Base-by-base conservation (phyloP, 2,113 vertebrate species). In the Perca fluviatilis region DNA sequence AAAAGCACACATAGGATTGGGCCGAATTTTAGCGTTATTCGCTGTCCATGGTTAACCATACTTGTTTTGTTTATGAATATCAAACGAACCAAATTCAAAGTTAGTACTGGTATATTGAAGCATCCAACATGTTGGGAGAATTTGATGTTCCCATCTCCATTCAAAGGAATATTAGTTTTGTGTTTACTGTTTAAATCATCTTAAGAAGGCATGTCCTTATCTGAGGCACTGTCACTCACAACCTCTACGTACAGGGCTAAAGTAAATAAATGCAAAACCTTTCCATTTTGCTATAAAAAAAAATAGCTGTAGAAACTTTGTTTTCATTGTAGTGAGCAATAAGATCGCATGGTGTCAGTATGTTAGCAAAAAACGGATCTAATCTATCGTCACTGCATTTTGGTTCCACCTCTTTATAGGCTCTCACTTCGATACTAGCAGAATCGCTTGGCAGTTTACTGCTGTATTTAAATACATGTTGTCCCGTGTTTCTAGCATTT, bases 271-370 rank as follows among this genome's bases (percentile, higher is more conserved):
- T 3, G 49, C 19, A 0, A 33, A n/a, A 30, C 3, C 6, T 5
- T 23, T 1, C 1, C 1, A 23, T 1, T 51, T 1, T 40, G 8
- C 9, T 46, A 14, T 12, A 21, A 33, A n/a, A 33, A 11, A 47
- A 10, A 10, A 27, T 11, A 6, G n/a, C 53, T 46, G 2, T 0
- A 56, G 10, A 16, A 47, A 47, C 13, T 58, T 3, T 50, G 15
- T 9, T 23, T 60, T 50, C 5, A 16, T 53, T 86, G 71, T 15
- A 79, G 47, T 88, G 12, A 74, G 0, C 0, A 50, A 6, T 1
- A 2, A 10, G 4, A 25, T 85, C 91, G 70, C 90, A 82, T 74
- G 91, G 88, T 89, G 91, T 93, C 91, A 93, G 76, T 91, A 73
- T 81, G 13, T 9, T 67, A 1, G 46, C 4, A 64, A 25, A 83